Evolutionary conservation across 2,888 invertebrate genomes (phyloP), one percentile per base, ranked within the genome.

Genomic region (Eudasyphora cyanicolor): DNA sequence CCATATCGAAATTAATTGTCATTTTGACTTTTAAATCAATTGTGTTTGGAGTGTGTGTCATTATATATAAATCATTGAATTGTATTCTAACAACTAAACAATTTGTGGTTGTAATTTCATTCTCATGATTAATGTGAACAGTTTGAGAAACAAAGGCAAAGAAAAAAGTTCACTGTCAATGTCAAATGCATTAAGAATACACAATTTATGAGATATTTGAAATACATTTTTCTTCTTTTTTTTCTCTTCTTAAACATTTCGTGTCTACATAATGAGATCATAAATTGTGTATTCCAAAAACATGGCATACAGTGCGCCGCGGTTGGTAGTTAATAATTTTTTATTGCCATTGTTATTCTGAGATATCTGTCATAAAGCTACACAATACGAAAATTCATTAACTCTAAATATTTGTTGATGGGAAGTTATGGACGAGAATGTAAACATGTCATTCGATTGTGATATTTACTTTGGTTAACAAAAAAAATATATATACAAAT

Each of bases 201-300:
- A 57, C 45, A 49, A 54, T 32, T 42, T 75, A 27, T 49, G 67
- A 17, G 67, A 74, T 38, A 67, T 69, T 69, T 49, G n/a, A 49
- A 49, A 75, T 49, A 49, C 69, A 67, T 10, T 75, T 79, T 54
- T 51, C 32, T 14, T 17, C 12, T 32, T 14, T 60, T 60, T 24
- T 35, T 5, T 67, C 42, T 42, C n/a, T 12, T 24, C 24, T 2
- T 14, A 12, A 57, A 57, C 57, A 24, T 24, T 32, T 70, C 10
- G 32, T 60, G 54, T 80, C 27, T 35, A 71, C 71, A 64, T 76
- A 80, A 80, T 80, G 75, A 80, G 80, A 80, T 80, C 80, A 80
- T 76, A 79, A 73, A 78, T 35, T 29, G 45, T 14, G 35, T 49
- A 49, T 57, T 57, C 14, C 8, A n/a, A 29, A 54, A 71, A 80